A percentile compares a stretch with the other conserved stretches of the same genome.
Evolutionary conservation across 2,797 vertebrate genomes (phyloP).

Genomic region (Crocodylus rhombifer): DNA sequence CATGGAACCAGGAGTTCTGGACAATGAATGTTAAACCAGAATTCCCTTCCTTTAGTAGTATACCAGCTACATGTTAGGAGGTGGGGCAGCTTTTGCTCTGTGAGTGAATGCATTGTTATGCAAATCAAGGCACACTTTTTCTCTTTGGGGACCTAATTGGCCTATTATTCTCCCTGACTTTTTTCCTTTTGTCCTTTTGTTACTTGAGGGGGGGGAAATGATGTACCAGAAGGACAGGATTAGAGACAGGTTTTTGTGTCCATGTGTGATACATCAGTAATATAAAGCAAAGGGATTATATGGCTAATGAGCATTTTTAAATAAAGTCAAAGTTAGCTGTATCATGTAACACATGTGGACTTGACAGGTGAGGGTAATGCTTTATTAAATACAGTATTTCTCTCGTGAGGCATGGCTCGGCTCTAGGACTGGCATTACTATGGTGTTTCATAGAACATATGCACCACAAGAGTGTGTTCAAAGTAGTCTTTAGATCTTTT

Average conservation of each 20-base stretch:
- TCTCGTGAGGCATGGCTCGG: conserved; percentile 28
- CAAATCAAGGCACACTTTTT: conserved; percentile 78
- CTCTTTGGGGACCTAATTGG: conserved; percentile 74
- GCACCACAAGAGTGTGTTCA: conserved; percentile 66
- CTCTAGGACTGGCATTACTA: conserved; percentile 49
- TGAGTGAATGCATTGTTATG: conserved; percentile 77
- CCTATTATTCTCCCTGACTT: conserved; percentile 57
- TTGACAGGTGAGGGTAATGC: neutral
- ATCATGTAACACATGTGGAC: neutral
- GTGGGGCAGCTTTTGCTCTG: conserved; percentile 55
- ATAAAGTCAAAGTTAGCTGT: conserved; percentile 41
- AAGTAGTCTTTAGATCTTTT: conserved; percentile 75
- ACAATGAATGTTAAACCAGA: neutral
- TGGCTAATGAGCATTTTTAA: conserved; percentile 45
- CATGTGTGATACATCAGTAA: neutral
- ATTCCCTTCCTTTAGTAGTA: conserved; percentile 8
- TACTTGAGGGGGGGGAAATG: neutral
- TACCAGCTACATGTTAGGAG: conserved; percentile 23
- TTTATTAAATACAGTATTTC: conserved; percentile 50
- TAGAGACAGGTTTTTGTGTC: conserved; percentile 31
- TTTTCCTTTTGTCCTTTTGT: conserved; percentile 53
- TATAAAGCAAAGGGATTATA: conserved; percentile 4
- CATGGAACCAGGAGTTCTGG: neutral
- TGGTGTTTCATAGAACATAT: conserved; percentile 64
- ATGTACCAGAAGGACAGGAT: conserved; percentile 13